Conservation (phyloP, 1,140 invertebrate genomes). For the Ericerus pela region DNA sequence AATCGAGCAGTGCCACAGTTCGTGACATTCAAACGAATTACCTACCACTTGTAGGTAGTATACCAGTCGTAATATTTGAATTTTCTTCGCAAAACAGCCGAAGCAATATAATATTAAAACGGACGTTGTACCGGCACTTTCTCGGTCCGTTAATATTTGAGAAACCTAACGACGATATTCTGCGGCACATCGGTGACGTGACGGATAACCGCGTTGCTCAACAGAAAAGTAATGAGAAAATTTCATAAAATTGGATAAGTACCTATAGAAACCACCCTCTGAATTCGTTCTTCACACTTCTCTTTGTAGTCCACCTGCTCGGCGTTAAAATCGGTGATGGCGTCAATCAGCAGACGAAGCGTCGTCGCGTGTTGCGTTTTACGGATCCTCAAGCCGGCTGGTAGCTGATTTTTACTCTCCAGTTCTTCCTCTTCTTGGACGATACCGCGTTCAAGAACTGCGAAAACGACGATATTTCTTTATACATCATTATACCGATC, state of each 20-base stretch:
- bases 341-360: slow-evolving; percentile 24
- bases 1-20: too few relatives aligned
- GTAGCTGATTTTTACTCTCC: slow-evolving; percentile 9
- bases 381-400: slow-evolving; percentile 23
- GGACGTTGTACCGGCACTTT: too few relatives aligned
- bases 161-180: too few relatives aligned
- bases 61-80: too few relatives aligned
- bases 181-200: too few relatives aligned
- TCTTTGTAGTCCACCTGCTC: slow-evolving; percentile 26
- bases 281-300: slow-evolving; percentile 25
- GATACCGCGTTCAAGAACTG: slow-evolving; percentile 24
- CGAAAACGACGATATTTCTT: slow-evolving; percentile 15
- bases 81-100: too few relatives aligned
- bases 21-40: too few relatives aligned
- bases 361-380: slow-evolving; percentile 24
- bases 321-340: slow-evolving; percentile 23
- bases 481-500: not conserved
- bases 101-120: too few relatives aligned
- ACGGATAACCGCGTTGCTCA: not conserved
- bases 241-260: too few relatives aligned
- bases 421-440: slow-evolving; percentile 22
- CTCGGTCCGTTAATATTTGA: too few relatives aligned
- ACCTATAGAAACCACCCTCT: slow-evolving; percentile 25
- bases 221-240: not conserved
- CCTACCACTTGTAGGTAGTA: too few relatives aligned